These are phyloP conservation scores for Tetranychus cinnabarinus DNA, from an alignment of 1,140 invertebrate species.

Conservation along the genomic window DNA sequence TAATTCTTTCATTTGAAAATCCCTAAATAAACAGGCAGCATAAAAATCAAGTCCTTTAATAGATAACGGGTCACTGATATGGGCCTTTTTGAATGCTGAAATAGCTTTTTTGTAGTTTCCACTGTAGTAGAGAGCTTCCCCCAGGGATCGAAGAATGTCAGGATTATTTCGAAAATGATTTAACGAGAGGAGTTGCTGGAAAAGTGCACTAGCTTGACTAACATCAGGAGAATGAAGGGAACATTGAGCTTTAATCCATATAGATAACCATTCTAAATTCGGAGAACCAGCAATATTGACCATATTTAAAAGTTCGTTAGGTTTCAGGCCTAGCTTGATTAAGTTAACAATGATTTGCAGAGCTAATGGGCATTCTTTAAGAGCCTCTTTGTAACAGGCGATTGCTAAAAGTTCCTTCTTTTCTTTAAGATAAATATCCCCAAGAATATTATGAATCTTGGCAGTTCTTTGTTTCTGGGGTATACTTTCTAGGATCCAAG, in stretches of 20 bases:
- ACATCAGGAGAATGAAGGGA: neutral
- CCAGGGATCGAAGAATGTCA: slow-evolving; percentile 34
- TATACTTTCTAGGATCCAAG: slow-evolving; percentile 38
- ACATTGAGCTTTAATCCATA: slow-evolving; percentile 1
- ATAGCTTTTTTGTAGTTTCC: slow-evolving; percentile 23
- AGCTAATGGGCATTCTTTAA: slow-evolving; percentile 45
- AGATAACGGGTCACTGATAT: slow-evolving; percentile 29
- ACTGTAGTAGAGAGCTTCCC: slow-evolving; percentile 37
- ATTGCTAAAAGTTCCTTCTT: slow-evolving; percentile 45
- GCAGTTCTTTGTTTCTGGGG: slow-evolving; percentile 39
- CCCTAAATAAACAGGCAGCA: slow-evolving; percentile 24
- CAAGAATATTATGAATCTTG: slow-evolving; percentile 44
- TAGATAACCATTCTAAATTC: slow-evolving; percentile 26
- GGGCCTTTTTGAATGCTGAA: slow-evolving; percentile 22
- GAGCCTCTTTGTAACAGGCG: slow-evolving; percentile 44
- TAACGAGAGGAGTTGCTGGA: neutral
- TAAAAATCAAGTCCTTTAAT: slow-evolving; percentile 28
- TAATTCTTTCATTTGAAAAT: slow-evolving; percentile 24
- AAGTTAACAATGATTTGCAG: slow-evolving; percentile 40
- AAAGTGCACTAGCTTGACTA: neutral
- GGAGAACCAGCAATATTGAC: slow-evolving; percentile 27
- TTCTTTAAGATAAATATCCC: slow-evolving; percentile 39
- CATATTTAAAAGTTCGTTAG: slow-evolving; percentile 33
- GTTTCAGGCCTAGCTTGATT: slow-evolving; percentile 38
- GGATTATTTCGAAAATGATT: slow-evolving; percentile 14